phyloP scores from a whole-genome alignment of 2,113 vertebrate species.

The Donacobius atricapilla region DNA sequence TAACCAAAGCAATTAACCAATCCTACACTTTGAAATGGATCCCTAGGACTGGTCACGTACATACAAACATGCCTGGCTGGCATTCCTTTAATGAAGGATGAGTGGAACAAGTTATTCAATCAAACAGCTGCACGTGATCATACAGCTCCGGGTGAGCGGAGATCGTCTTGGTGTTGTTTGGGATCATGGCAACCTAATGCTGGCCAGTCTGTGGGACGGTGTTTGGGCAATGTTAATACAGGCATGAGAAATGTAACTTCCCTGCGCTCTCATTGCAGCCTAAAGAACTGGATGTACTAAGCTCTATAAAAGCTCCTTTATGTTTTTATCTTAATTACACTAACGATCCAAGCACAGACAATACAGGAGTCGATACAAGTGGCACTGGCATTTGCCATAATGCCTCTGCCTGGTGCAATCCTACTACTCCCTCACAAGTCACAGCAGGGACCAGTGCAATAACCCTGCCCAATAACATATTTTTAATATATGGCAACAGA shows the following conservation, averaged over 20 bases:
- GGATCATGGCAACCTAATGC: neutral
- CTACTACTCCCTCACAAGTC: neutral
- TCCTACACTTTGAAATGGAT: neutral
- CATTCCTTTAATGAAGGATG: neutral
- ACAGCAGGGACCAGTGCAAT: neutral
- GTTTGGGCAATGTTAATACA: neutral
- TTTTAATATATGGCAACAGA: neutral
- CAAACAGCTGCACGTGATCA: accelerated
- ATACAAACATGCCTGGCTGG: neutral
- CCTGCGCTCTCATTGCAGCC: neutral
- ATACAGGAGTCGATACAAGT: accelerated
- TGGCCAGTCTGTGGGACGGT: neutral
- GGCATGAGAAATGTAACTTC: neutral
- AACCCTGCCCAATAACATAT: accelerated
- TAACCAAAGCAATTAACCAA: neutral
- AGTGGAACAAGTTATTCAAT: neutral
- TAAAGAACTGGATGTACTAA: neutral
- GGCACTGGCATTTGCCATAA: neutral
- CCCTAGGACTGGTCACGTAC: too few species aligned
- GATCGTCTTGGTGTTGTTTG: neutral
- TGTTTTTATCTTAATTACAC: neutral
- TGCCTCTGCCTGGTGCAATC: neutral
- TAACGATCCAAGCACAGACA: neutral
- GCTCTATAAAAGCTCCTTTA: neutral
- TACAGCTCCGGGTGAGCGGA: neutral